phyloP scores from a whole-genome alignment of 2,888 invertebrate species.

The Volucella zonaria region DNA sequence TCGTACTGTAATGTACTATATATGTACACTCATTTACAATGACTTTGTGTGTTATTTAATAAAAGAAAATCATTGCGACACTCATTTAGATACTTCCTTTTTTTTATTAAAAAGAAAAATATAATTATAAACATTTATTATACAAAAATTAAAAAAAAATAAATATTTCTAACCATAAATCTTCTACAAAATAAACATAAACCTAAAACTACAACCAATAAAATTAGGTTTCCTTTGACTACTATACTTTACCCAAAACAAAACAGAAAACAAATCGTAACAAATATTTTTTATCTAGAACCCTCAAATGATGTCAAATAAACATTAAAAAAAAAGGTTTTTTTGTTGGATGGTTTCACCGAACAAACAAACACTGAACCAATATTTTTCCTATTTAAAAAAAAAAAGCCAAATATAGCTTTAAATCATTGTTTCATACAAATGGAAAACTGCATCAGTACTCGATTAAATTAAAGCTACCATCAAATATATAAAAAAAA shows the following conservation, averaged over 20 bases:
- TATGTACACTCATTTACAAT: constrained; percentile 56
- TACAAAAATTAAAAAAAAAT: constrained; percentile 34
- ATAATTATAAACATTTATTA: constrained; percentile 54
- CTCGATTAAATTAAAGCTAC: constrained; percentile 55
- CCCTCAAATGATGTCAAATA: constrained; percentile 3
- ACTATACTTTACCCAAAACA: constrained; percentile 13
- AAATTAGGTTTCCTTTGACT: constrained; percentile 67
- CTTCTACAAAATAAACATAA: constrained; percentile 18
- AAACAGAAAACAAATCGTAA: constrained; percentile 13
- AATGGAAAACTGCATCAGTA: constrained; percentile 73
- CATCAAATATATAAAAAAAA: constrained; percentile 24
- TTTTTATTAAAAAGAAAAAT: not conserved
- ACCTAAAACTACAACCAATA: constrained; percentile 41
- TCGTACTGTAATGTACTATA: not conserved
- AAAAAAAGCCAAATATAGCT: constrained; percentile 66
- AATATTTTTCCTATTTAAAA: constrained; percentile 45
- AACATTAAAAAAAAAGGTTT: constrained; percentile 9
- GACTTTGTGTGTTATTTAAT: constrained; percentile 44
- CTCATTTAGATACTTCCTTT: constrained; percentile 36
- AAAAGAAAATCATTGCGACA: constrained; percentile 30
- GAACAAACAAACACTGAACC: constrained; percentile 62
- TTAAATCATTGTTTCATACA: constrained; percentile 66
- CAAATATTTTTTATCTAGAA: not conserved
- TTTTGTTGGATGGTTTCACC: constrained; percentile 63
- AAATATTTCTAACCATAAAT: constrained; percentile 47